Conservation (phyloP, 2,888 invertebrate species). For the Acleris sparsana region DNA sequence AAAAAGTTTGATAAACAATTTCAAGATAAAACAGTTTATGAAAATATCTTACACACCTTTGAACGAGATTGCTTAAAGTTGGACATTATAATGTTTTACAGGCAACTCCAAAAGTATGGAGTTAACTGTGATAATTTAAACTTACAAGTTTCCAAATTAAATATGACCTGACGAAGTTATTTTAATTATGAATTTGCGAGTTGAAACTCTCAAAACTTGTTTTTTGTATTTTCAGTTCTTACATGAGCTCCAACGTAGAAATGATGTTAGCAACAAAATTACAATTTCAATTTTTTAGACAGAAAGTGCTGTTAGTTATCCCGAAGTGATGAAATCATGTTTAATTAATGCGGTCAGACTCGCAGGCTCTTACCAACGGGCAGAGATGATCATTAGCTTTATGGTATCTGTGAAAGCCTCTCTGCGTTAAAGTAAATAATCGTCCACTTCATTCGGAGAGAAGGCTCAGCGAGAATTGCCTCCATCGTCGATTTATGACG, state of each 20-base stretch:
- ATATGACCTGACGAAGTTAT: too few relatives aligned
- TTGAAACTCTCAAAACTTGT: too few relatives aligned
- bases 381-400: conserved; percentile 25
- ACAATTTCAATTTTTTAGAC: too few relatives aligned
- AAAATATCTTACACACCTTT: conserved; percentile 4
- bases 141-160: too few relatives aligned
- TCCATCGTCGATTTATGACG: conserved; percentile 18
- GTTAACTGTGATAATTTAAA: too few relatives aligned
- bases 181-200: too few relatives aligned
- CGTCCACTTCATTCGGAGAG: conserved; percentile 28
- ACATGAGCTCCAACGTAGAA: too few relatives aligned
- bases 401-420: conserved; percentile 20
- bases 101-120: too few relatives aligned
- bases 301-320: too few relatives aligned
- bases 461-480: conserved; percentile 20
- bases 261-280: too few relatives aligned
- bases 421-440: conserved; percentile 30
- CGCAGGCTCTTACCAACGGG: conserved; percentile 2
- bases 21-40: conserved; percentile 1
- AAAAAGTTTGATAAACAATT: conserved; percentile 12
- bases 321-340: conserved; percentile 1
- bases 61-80: background rate
- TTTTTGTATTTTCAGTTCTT: too few relatives aligned
- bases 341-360: conserved; percentile 3
- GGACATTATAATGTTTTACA: too few relatives aligned